Evolutionary conservation across 92 coral and sea anemone species (phyloP), one percentile per base, ranked within the genome.

Genomic region (Scolanthus callimorphus): DNA sequence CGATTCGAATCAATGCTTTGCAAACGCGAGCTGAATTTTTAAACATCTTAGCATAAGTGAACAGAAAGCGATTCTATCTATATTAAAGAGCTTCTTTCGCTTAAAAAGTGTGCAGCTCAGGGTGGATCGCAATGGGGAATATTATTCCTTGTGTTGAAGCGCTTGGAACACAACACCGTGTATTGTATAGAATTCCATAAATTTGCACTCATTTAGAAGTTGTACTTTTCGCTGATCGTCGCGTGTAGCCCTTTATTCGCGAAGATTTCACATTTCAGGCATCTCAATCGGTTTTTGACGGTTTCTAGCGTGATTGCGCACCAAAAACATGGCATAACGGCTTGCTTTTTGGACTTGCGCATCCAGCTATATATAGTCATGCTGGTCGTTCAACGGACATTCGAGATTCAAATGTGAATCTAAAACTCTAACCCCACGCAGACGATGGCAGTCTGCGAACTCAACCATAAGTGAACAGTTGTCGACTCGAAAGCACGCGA

Each of bases 321-420:
- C 28, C 25, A 55, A 21, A 20, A 66, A 34, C 29, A 28, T 1
- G 28, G 19, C 20, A 20, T 28, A 26, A 2, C 57, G 46, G 52
- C 12, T 2, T 17, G 27, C 17, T 24, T 68, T 38, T 27, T 20
- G 9, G 24, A 29, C 29, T 17, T 56, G 75, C 75, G 65, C 75
- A 57, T 29, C 46, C 28, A 55, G 39, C 75, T 68, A 68, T 43
- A 67, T 75, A 60, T 76, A 81, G 87, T 69, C 69, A 67, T 56
- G 41, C 57, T 77, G 68, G 67, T 67, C 69, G 76, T 82, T 70
- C 85, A 86, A 88, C 96, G 96, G 96, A 78, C 96, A 84, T 84
- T 73, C 54, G 90, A 83, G 96, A 88, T 88, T 88, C 81, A 75
- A 88, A 88, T 68, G 69, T 86, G 85, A 66, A 78, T 63, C 78